Base-by-base conservation (phyloP, 2,113 vertebrate genomes). In the Ammodytes marinus region DNA sequence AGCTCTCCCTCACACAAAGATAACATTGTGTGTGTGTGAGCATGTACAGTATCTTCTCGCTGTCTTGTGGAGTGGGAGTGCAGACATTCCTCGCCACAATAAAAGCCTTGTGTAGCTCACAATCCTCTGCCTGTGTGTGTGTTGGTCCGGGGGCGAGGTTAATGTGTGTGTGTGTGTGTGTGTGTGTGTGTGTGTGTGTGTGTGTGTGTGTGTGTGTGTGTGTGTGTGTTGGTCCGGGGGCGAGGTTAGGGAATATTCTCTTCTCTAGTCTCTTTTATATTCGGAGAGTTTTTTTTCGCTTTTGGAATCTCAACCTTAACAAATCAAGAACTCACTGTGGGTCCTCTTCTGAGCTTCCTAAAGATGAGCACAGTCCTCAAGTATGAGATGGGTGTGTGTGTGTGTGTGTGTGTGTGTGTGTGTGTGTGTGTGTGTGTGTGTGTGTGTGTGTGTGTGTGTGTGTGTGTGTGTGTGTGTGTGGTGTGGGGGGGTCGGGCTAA, bases 61-160 rank as follows among this genome's bases (percentile, higher is more conserved):
- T 6, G 74, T 91, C 77, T 85, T 66, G 52, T 82, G 42, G 67
- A 69, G 88, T 88, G 83, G 88, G 92, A 85, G 89, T 69, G 52
- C 79, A 88, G 88, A 84, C 86, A 92, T 93, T 90, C 87, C 77
- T 88, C 76, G 69, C 50, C 64, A 93, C 93, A 94, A 94, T 92
- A 91, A 91, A 89, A 89, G 84, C 71, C 42, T 74, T 92, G 90
- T 94, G 77, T 37, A 40, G 46, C 47, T 78, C 79, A 92, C 91
- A 93, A 90, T 88, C 81, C 58, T 35, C 1, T 37, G 17, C 78
- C 88, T 93, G 89, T 92, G 57, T 79, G 73, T 27, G 15, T 70
- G 69, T 27, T 1, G 39, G 63, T 6, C 13, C 15, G 79, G 80
- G 50, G 73, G 79, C 9, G 45, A 67, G 45, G 39, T 9, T 3